A percentile compares a stretch with the other conserved stretches of the same genome.
Conservation (phyloP, 1,140 invertebrate species). For the Habropoda laboriosa region DNA sequence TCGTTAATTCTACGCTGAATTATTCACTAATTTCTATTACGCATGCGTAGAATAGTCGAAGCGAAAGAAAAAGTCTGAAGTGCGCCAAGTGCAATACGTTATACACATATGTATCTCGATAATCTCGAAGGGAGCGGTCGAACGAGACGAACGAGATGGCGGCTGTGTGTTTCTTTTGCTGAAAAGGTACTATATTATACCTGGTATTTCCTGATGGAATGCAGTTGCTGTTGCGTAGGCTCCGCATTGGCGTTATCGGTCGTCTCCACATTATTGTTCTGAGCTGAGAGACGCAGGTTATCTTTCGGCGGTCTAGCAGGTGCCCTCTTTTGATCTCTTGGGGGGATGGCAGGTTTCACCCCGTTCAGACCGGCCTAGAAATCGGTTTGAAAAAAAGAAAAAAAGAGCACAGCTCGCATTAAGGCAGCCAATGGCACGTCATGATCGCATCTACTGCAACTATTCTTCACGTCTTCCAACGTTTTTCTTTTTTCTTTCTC, state of each 20-base stretch:
- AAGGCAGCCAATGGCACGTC: slow-evolving; percentile 46
- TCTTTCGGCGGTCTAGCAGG: slow-evolving; percentile 86
- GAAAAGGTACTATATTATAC: slow-evolving; percentile 81
- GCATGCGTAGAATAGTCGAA: background rate
- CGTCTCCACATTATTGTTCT: slow-evolving; percentile 82
- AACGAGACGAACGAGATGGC: background rate
- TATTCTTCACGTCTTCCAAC: slow-evolving; percentile 28
- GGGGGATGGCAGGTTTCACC: slow-evolving; percentile 88
- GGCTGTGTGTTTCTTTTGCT: too few relatives aligned
- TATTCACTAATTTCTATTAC: background rate
- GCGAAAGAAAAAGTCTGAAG: background rate
- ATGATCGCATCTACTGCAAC: slow-evolving; percentile 37
- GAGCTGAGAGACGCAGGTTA: slow-evolving; percentile 77
- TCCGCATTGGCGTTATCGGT: slow-evolving; percentile 83
- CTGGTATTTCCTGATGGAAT: slow-evolving; percentile 95
- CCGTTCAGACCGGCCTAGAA: slow-evolving; percentile 83
- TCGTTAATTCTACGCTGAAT: slow-evolving; percentile 5
- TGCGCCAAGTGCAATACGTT: too few relatives aligned
- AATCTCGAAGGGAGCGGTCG: background rate
- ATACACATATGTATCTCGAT: background rate
- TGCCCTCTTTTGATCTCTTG: slow-evolving; percentile 87
- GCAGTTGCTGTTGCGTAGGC: slow-evolving; percentile 91
- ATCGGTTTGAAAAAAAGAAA: slow-evolving; percentile 57
- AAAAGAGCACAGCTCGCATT: slow-evolving; percentile 60
- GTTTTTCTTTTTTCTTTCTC: background rate